Conservation (phyloP, 2,113 vertebrate genomes). For the Ptyas mucosa region DNA sequence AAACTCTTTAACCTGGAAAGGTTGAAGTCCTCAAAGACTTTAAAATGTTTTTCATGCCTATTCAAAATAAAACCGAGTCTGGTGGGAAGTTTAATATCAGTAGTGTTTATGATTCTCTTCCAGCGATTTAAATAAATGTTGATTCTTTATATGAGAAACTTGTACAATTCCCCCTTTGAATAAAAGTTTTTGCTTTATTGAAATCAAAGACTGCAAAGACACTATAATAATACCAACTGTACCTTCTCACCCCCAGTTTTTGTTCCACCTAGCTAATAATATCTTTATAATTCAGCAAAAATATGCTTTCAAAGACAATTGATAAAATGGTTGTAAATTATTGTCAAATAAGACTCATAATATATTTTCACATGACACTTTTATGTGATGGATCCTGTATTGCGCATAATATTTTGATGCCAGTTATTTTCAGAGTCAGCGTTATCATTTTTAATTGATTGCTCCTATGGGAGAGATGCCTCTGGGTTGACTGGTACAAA, state of each 20-base stretch:
- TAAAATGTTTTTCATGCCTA: background rate
- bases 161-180: background rate
- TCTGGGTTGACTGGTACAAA: background rate
- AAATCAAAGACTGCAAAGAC: background rate
- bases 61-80: background rate
- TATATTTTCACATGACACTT: background rate
- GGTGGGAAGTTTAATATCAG: background rate
- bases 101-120: background rate
- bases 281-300: background rate
- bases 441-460: background rate
- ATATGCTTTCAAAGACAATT: background rate
- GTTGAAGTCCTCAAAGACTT: slow-evolving; percentile 37
- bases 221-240: background rate
- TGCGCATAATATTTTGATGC: slow-evolving; percentile 1
- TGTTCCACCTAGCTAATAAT: background rate
- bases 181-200: background rate
- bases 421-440: background rate
- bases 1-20: slow-evolving; percentile 29
- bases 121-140: background rate
- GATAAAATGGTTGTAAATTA: background rate
- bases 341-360: background rate
- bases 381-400: background rate
- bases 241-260: background rate
- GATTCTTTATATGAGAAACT: background rate
- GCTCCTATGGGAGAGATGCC: slow-evolving; percentile 14